Conservation (phyloP, 1,140 invertebrate species). For the Apis florea region DNA sequence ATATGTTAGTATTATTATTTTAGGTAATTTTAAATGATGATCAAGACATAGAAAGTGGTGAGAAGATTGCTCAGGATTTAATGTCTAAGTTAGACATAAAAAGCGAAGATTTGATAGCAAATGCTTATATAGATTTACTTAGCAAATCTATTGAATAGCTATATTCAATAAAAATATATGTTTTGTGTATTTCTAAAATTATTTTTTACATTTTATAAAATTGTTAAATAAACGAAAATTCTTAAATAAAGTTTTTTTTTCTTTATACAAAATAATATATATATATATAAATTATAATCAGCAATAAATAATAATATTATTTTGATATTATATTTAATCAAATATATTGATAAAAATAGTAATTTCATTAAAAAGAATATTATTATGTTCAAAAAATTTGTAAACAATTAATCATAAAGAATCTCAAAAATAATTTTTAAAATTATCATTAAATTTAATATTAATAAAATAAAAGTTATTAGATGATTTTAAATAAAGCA, state of each 20-base stretch:
- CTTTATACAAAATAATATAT: background rate
- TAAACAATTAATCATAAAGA: too few relatives aligned
- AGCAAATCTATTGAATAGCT: background rate
- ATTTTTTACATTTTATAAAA: background rate
- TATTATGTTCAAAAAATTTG: too few relatives aligned
- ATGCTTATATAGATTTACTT: slow-evolving; percentile 88
- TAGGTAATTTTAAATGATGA: slow-evolving; percentile 84
- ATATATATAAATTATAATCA: too few relatives aligned
- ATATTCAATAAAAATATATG: too few relatives aligned
- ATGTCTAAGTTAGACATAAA: slow-evolving; percentile 86
- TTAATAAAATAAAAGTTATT: too few relatives aligned
- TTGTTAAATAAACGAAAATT: background rate
- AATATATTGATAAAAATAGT: too few relatives aligned
- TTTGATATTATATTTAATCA: too few relatives aligned
- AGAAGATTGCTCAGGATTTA: slow-evolving; percentile 86
- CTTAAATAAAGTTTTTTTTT: background rate
- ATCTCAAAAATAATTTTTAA: too few relatives aligned
- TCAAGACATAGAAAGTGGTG: slow-evolving; percentile 86
- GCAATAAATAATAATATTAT: too few relatives aligned
- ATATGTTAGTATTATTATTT: slow-evolving; percentile 25
- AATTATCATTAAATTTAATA: too few relatives aligned
- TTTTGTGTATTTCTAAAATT: background rate
- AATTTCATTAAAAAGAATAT: too few relatives aligned
- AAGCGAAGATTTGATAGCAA: slow-evolving; percentile 85
- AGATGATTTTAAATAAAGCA: too few relatives aligned